phyloP scores from a whole-genome alignment of 2,888 invertebrate species.

The Chloromyia formosa region DNA sequence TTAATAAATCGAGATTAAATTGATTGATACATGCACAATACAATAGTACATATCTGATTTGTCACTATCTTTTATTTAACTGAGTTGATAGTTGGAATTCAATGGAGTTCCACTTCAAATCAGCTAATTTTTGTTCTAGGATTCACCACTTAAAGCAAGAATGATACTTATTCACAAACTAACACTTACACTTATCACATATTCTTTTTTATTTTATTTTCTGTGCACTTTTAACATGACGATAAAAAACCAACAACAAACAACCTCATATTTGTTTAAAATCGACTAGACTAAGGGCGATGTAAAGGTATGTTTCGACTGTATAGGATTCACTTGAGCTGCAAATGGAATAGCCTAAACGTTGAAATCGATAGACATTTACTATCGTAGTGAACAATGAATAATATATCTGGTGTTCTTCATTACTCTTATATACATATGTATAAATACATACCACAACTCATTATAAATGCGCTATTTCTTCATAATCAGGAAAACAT shows the following conservation, averaged over 20 bases:
- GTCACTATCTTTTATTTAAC: background rate
- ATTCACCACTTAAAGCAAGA: constrained; percentile 4
- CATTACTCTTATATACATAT: too few relatives aligned
- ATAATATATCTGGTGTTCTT: too few relatives aligned
- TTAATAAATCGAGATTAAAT: background rate
- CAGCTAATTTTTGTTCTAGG: constrained; percentile 24
- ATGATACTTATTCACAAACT: constrained; percentile 16
- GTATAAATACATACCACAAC: too few relatives aligned
- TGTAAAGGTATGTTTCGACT: constrained; percentile 50
- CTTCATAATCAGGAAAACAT: too few relatives aligned
- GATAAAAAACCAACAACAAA: constrained; percentile 6
- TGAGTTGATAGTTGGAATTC: constrained; percentile 28
- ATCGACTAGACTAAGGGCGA: constrained; percentile 45
- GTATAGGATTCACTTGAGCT: constrained; percentile 14
- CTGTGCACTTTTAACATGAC: constrained; percentile 14
- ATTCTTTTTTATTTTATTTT: constrained; percentile 15
- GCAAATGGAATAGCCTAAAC: constrained; percentile 5
- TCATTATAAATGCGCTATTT: too few relatives aligned
- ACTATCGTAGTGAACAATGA: too few relatives aligned
- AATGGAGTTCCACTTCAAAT: constrained; percentile 36
- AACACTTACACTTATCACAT: constrained; percentile 32
- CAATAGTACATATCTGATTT: background rate
- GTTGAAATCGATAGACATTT: constrained; percentile 7
- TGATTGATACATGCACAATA: background rate
- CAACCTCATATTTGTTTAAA: too few relatives aligned